Percentiles rank a stretch among this genome's conserved stretches.
Evolutionary conservation across 2,113 vertebrate species (phyloP).

Genomic region (Acrocephalus arundinaceus): DNA sequence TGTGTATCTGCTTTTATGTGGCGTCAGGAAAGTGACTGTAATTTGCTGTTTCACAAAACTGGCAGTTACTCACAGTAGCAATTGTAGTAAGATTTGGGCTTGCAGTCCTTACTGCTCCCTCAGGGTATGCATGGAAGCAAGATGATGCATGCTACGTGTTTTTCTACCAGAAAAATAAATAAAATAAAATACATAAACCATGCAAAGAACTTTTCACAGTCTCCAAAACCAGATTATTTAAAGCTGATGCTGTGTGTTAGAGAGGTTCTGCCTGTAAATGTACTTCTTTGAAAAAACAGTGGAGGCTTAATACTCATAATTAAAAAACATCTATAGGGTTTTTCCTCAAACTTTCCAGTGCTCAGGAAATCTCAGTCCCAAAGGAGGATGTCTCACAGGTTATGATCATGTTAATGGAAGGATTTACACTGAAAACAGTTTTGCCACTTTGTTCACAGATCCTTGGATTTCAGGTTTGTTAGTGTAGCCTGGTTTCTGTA

Average conservation of each 20-base stretch:
- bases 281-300: neutral
- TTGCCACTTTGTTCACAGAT: neutral
- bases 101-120: slow-evolving; percentile 6
- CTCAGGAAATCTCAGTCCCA: slow-evolving; percentile 31
- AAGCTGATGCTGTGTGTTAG: neutral
- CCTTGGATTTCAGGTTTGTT: slow-evolving; percentile 8
- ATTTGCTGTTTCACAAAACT: slow-evolving; percentile 44
- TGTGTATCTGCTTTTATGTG: slow-evolving; percentile 35
- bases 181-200: neutral
- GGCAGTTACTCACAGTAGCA: slow-evolving; percentile 13
- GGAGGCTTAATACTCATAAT: neutral
- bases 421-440: slow-evolving; percentile 23
- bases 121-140: slow-evolving; percentile 8
- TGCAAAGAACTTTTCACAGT: slow-evolving; percentile 4
- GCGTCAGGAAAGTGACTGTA: slow-evolving; percentile 31
- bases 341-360: slow-evolving; percentile 41
- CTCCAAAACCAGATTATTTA: neutral
- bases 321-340: slow-evolving; percentile 1
- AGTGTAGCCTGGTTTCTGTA: neutral
- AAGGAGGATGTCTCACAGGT: slow-evolving; percentile 24
- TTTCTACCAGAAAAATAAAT: neutral
- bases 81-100: neutral
- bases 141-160: slow-evolving; percentile 23
- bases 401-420: neutral
- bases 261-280: slow-evolving; percentile 9